phyloP scores from a whole-genome alignment of 2,113 vertebrate species.

The Picathartes gymnocephalus region DNA sequence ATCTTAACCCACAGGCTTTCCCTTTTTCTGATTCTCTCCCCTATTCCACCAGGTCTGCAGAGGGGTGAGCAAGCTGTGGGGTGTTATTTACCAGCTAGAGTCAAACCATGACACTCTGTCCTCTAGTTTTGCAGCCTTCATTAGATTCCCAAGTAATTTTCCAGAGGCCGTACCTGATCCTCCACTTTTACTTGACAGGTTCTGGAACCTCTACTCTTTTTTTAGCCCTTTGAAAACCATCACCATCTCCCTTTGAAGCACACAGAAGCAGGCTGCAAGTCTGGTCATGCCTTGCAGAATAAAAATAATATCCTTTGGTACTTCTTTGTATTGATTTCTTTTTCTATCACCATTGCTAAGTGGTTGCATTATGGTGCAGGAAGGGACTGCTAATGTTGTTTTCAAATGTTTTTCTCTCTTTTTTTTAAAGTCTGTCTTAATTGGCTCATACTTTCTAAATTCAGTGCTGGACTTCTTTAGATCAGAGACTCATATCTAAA shows the following conservation, averaged over 20 bases:
- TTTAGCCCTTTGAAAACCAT: not conserved
- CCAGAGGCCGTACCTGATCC: rapidly evolving
- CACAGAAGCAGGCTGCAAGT: not conserved
- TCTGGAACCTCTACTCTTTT: not conserved
- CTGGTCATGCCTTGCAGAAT: not conserved
- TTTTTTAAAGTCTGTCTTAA: not conserved
- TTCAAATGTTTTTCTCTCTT: not conserved
- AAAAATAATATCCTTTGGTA: slow-evolving; percentile 16
- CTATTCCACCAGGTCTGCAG: not conserved
- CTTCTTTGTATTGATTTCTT: slow-evolving; percentile 44
- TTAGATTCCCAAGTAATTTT: not conserved
- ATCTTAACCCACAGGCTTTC: not conserved
- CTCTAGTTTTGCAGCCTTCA: not conserved
- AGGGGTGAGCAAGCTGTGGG: not conserved
- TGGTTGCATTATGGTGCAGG: not conserved
- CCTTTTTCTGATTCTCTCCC: not conserved
- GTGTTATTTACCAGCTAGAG: not conserved
- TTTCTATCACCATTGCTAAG: not conserved
- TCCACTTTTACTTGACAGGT: not conserved
- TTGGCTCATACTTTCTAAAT: not conserved
- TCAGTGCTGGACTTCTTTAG: not conserved
- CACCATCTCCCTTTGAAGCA: not conserved
- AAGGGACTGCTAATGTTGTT: not conserved
- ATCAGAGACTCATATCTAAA: not conserved
- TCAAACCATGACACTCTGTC: not conserved